These are phyloP conservation scores for Tragelaphus strepsiceros DNA, from an alignment of 2,113 vertebrate species.

Conservation along the genomic window DNA sequence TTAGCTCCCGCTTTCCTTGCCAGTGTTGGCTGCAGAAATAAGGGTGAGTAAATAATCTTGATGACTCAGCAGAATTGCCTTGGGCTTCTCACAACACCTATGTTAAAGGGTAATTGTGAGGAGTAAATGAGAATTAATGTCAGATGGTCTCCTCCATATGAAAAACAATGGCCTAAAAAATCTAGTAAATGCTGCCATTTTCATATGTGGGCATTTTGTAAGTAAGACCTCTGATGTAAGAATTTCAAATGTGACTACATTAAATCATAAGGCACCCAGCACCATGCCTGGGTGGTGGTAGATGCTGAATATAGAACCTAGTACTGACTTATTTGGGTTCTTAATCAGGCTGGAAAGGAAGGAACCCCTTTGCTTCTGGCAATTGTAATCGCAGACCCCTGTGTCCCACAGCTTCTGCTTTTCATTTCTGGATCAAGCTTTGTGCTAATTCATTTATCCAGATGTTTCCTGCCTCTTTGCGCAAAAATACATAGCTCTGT, in stretches of 20 bases:
- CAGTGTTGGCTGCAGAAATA: neutral
- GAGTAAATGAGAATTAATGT: neutral
- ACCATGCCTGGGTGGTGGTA: neutral
- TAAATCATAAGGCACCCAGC: neutral
- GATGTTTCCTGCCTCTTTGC: neutral
- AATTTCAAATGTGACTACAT: neutral
- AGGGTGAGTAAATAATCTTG: neutral
- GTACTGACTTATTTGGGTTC: neutral
- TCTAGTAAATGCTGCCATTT: neutral
- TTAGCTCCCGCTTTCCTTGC: neutral
- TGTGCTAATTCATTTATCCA: neutral
- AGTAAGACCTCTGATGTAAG: neutral
- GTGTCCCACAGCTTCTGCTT: neutral
- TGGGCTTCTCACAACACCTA: accelerated
- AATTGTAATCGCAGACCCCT: neutral
- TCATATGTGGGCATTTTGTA: neutral
- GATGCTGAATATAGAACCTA: neutral
- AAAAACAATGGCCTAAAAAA: neutral
- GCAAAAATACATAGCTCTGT: neutral
- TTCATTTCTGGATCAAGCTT: neutral
- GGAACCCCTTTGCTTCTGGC: neutral
- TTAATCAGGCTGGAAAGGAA: neutral
- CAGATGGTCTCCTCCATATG: neutral
- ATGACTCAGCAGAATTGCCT: neutral
- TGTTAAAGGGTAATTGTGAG: neutral